Evolutionary conservation across 2,888 invertebrate genomes (phyloP), one percentile per base, ranked within the genome.

Genomic region (Cybosia mesomella): DNA sequence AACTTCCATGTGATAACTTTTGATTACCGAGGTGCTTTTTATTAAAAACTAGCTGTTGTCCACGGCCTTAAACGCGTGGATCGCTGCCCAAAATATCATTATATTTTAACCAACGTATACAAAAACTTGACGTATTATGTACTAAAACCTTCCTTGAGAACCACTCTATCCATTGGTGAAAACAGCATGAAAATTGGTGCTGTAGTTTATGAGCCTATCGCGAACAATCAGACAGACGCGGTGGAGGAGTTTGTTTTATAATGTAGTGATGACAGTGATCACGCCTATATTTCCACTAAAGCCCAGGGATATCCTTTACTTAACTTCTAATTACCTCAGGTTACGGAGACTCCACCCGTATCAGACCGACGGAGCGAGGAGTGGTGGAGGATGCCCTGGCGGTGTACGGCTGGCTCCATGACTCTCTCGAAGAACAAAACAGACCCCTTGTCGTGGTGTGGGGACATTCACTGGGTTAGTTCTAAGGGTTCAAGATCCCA

Each of bases 391-490:
- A 99, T 89, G 96, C 97, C 0, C 92, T 97, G 76, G 96, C 96
- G 71, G 96, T 98, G 9, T 97, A 97, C 85, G 95, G 97, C 74
- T 99, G 98, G 97, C 94, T 98, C 0, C 86, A 96, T 59, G 92
- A 95, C 59, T 92, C 93, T 67, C 90, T 96, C 8, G 78, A 80
- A 18, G 2, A 66, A 0, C 68, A 68, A 0, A 64, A 81, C 4
- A 83, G 77, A 43, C 95, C 95, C 15, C 96, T 96, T 0, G 93
- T 99, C 21, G 96, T 97, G 78, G 95, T 99, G 0, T 99, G 99
- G 99, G 99, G 99, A 0, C 99, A 99, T 91, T 99, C 99, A 0
- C 95, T 99, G 72, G 98, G 98, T 92, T 77, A 74, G 69, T 36
- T 11, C 18, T 15, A 10, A 55, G 24, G 1, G 28, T 7, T 24